Evolutionary conservation across 35 echinoderm and acorn worm genomes (phyloP).

Genomic region (Apostichopus californicus): DNA sequence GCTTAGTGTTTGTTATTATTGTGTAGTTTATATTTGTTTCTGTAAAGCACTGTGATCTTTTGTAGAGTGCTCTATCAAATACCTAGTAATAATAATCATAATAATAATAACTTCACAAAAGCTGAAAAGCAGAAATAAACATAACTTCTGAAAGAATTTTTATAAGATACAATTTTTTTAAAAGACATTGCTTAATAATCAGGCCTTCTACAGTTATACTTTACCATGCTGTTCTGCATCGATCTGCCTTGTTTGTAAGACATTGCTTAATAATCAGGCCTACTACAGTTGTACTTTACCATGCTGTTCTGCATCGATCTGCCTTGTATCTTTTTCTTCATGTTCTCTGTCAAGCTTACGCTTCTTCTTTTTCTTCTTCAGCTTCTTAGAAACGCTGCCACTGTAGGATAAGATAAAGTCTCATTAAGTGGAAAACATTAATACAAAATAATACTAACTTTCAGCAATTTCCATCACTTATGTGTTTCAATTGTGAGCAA

Average conservation of each 20-base stretch:
- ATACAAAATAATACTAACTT: no score
- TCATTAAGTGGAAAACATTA: no score
- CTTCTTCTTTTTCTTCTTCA: conserved; percentile 88
- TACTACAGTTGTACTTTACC: conserved; percentile 41
- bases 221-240: conserved; percentile 86
- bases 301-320: conserved; percentile 76
- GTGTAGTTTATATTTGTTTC: no score
- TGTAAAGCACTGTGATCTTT: no score
- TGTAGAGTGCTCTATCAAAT: no score
- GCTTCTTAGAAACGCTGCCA: conserved; percentile 5
- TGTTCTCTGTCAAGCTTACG: conserved; percentile 71
- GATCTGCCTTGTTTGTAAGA: conserved; percentile 11
- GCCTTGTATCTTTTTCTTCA: conserved; percentile 49
- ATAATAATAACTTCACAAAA: no score
- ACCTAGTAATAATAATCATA: no score
- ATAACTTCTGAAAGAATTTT: neutral
- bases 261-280: neutral
- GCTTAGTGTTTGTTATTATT: no score
- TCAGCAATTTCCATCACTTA: no score
- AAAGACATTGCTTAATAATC: neutral
- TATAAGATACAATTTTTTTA: neutral
- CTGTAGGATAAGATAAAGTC: neutral
- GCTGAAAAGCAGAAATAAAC: no score
- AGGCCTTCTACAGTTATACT: neutral
- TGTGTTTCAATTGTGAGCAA: no score